phyloP scores from a whole-genome alignment of 2,888 invertebrate genomes.

The Agonopterix arenella region DNA sequence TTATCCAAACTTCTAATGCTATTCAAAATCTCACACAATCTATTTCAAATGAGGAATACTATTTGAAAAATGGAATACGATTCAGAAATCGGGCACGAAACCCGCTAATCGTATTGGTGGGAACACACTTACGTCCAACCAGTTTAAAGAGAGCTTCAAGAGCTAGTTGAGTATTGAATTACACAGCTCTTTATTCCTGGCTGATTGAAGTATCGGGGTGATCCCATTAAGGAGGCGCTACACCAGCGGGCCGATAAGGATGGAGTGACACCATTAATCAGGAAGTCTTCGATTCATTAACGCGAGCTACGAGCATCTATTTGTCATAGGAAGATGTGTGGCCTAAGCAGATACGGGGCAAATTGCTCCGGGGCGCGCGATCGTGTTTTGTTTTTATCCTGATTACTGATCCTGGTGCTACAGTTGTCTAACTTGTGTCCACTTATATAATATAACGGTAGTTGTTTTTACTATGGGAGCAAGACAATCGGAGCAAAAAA shows the following conservation, averaged over 20 bases:
- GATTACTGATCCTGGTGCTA: not conserved
- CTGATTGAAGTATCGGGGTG: slow-evolving; percentile 34
- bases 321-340: slow-evolving; percentile 62
- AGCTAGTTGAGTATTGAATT: slow-evolving; percentile 19
- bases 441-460: no score
- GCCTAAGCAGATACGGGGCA: slow-evolving; percentile 28
- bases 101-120: slow-evolving; percentile 32
- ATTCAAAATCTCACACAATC: slow-evolving; percentile 1
- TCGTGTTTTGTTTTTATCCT: not conserved
- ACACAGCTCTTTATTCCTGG: slow-evolving; percentile 24
- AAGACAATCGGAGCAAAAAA: no score
- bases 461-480: no score
- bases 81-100: slow-evolving; percentile 32
- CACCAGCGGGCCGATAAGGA: slow-evolving; percentile 48
- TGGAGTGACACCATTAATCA: slow-evolving; percentile 66
- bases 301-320: slow-evolving; percentile 44
- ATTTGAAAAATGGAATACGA: slow-evolving; percentile 33
- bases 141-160: slow-evolving; percentile 21
- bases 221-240: slow-evolving; percentile 64
- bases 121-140: slow-evolving; percentile 22
- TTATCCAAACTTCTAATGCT: no score
- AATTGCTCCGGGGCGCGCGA: slow-evolving; percentile 20
- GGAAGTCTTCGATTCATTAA: slow-evolving; percentile 64
- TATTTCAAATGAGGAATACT: slow-evolving; percentile 15
- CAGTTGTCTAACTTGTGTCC: no score